These are phyloP conservation scores for Hylaeus anthracinus DNA, from an alignment of 1,140 invertebrate genomes.

Conservation along the genomic window DNA sequence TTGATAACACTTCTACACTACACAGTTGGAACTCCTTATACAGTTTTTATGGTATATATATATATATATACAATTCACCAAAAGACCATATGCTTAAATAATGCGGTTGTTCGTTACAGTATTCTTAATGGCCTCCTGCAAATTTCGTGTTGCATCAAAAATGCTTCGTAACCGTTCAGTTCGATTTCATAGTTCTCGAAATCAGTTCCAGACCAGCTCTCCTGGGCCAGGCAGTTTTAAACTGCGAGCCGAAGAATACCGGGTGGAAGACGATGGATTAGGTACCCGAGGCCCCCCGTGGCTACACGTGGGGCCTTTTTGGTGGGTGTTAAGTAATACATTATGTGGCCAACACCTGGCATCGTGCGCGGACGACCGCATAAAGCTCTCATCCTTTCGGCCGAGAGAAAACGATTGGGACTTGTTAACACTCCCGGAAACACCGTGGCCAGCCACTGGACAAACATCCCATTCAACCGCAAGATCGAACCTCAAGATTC, in stretches of 20 bases:
- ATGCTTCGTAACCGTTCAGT: constrained; percentile 15
- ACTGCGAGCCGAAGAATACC: constrained; percentile 16
- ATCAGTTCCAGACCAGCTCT: neutral
- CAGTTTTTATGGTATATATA: too few species aligned
- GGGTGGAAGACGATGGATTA: constrained; percentile 62
- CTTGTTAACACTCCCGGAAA: constrained; percentile 64
- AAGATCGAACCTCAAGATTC: neutral
- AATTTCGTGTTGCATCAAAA: neutral
- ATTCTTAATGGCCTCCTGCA: neutral
- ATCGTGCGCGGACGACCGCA: constrained; percentile 59
- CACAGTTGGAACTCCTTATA: too few species aligned
- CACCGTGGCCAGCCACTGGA: constrained; percentile 26
- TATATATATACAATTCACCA: too few species aligned
- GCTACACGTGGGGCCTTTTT: constrained; percentile 64
- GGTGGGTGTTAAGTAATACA: constrained; percentile 76
- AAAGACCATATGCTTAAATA: neutral
- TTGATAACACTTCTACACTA: too few species aligned
- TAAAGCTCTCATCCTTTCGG: constrained; percentile 62
- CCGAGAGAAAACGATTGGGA: constrained; percentile 64
- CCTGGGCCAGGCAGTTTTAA: neutral
- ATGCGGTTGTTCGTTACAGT: neutral
- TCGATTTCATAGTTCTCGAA: neutral
- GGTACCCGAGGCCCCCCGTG: constrained; percentile 61
- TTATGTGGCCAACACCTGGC: constrained; percentile 74
- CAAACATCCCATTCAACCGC: constrained; percentile 14